phyloP scores from a whole-genome alignment of 2,113 vertebrate genomes.

The Chaetops frenatus region DNA sequence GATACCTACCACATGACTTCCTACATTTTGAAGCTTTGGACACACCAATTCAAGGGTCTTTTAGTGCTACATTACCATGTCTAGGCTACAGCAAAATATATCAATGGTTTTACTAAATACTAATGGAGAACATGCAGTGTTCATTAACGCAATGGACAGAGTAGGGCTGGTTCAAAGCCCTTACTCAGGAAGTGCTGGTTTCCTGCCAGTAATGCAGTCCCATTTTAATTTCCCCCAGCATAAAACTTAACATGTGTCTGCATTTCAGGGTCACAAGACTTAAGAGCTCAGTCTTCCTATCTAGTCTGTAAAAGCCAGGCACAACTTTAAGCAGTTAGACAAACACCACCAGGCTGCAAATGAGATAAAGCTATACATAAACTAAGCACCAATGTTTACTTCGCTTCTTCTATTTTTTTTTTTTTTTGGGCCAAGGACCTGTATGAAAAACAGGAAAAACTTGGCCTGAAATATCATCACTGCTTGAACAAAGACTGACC shows the following conservation, averaged over 20 bases:
- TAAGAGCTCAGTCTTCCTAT: neutral
- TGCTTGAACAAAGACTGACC: neutral
- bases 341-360: neutral
- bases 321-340: neutral
- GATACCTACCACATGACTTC: neutral
- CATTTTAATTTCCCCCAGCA: neutral
- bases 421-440: neutral
- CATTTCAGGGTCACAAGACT: neutral
- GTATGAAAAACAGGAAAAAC: neutral
- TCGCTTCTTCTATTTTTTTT: neutral
- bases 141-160: neutral
- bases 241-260: fast-evolving
- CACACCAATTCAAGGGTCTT: neutral
- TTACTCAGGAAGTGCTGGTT: neutral
- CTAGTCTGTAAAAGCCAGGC: neutral
- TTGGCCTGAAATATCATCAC: neutral
- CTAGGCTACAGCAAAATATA: neutral
- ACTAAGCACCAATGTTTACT: neutral
- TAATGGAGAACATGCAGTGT: fast-evolving
- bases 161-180: neutral
- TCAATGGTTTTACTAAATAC: neutral
- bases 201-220: neutral
- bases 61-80: neutral
- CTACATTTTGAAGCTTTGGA: neutral
- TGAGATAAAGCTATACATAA: neutral